Base-by-base conservation (phyloP, 2,888 invertebrate species). In the Phalangium opilio region DNA sequence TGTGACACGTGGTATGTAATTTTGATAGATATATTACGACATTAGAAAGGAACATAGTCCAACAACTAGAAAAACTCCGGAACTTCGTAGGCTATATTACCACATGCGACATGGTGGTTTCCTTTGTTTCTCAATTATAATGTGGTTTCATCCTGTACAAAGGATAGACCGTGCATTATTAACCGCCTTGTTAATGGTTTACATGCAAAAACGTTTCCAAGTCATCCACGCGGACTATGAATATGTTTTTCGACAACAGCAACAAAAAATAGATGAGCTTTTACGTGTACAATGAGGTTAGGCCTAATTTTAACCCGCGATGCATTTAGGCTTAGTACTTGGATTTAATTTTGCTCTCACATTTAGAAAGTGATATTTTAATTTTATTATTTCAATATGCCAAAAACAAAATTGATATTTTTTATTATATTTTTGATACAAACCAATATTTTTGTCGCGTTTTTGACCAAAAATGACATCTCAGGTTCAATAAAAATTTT, bases 41-140 rank as follows among this genome's bases (percentile, higher is more conserved):
- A 7, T 50, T 17, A 34, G 45, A 8, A 38, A 33, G 3, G 34
- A 34, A 40, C 44, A 41, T 7, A 36, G 45, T 2, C 54, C 54
- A 3, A 3, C 50, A 14, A n/a, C 20, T 4, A 5, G 41, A n/a
- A 54, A 54, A 42, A 45, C 49, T 1, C 44, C 33, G n/a, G 43
- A 47, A 12, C 18, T 54, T 7, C 36, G 41, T 1, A 42, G 47
- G 1, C 43, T 54, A 7, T 52, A 52, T 20, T 18, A 20, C 8
- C 51, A 54, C 43, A 50, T 52, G 50, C 50, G 54, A 3, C 54
- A 54, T 35, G 50, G 50, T 2, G 43, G 52, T 19, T 48, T 52
- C 5, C 40, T 35, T 19, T 44, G 47, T 8, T 38, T 54, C 2
- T 3, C 39, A n/a, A 18, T 49, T 10, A 45, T 52, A 3, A 40